Conservation (phyloP, 2,888 invertebrate species). For the Spodoptera littoralis region DNA sequence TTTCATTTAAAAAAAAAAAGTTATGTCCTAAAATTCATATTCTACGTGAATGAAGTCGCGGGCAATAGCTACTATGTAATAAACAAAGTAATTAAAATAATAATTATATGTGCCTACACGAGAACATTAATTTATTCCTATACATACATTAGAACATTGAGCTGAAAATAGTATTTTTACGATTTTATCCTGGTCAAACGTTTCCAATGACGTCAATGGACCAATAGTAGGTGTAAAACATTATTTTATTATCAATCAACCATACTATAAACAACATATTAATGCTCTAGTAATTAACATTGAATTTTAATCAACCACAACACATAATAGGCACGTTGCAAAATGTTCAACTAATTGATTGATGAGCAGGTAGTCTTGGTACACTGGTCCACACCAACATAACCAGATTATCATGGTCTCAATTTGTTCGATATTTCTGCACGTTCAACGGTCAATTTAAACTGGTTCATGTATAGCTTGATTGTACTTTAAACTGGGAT, state of each 20-base stretch:
- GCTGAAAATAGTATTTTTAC: conserved; percentile 12
- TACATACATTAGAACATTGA: conserved; percentile 18
- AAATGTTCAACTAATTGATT: conserved; percentile 17
- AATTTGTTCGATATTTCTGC: no score
- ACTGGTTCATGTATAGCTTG: no score
- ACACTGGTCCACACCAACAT: no score
- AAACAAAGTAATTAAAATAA: no score
- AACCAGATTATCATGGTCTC: no score
- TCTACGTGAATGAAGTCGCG: no score
- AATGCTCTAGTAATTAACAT: conserved; percentile 33
- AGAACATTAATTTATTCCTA: not conserved
- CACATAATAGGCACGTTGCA: conserved; percentile 13
- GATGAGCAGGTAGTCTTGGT: conserved; percentile 3
- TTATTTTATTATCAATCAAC: conserved; percentile 19
- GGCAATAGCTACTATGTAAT: no score
- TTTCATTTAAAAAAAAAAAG: no score
- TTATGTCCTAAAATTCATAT: no score
- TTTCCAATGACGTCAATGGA: conserved; percentile 29
- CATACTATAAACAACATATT: conserved; percentile 31
- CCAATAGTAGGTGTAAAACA: conserved; percentile 7
- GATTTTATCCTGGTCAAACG: conserved; percentile 22
- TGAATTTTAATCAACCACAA: conserved; percentile 36
- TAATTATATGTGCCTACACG: no score
- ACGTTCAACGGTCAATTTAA: no score
- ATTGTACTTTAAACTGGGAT: no score